Conservation (phyloP, 37 sponge, comb jelly and placozoan genomes). For the Sycon ciliatum region DNA sequence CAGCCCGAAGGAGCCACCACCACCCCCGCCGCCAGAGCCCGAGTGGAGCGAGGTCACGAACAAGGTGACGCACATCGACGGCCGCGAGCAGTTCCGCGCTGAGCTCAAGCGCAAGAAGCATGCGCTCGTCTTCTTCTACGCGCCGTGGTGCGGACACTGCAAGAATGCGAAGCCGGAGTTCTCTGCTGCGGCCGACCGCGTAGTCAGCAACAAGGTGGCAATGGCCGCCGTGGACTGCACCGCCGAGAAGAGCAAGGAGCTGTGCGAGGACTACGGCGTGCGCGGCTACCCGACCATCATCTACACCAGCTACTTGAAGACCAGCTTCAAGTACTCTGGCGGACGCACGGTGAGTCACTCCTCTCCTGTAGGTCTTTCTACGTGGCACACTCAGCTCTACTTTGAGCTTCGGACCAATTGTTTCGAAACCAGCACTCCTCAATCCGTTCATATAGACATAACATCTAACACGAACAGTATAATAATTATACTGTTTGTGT, state of each 20-base stretch:
- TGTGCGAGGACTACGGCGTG: slow-evolving; percentile 51
- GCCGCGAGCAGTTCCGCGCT: slow-evolving; percentile 45
- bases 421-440: too few species aligned
- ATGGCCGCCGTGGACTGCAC: slow-evolving; percentile 79
- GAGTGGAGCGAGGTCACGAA: slow-evolving; percentile 64
- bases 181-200: slow-evolving; percentile 46
- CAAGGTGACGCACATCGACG: slow-evolving; percentile 52
- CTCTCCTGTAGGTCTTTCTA: too few species aligned
- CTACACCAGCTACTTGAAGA: slow-evolving; percentile 71
- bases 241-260: slow-evolving; percentile 15
- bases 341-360: too few species aligned
- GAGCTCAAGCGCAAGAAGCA: slow-evolving; percentile 76
- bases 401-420: too few species aligned
- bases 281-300: slow-evolving; percentile 67
- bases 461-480: too few species aligned
- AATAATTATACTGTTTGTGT: too few species aligned
- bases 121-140: slow-evolving; percentile 86
- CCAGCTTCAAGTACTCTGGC: slow-evolving; percentile 34
- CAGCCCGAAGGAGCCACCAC: slow-evolving; percentile 70
- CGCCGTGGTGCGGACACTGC: slow-evolving; percentile 95
- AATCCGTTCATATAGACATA: too few species aligned
- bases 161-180: slow-evolving; percentile 85
- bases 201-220: slow-evolving; percentile 28
- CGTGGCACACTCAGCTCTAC: too few species aligned
- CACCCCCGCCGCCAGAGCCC: slow-evolving; percentile 52